Evolutionary conservation across 2,113 vertebrate species (phyloP).

Genomic region (Meleagris gallopavo): DNA sequence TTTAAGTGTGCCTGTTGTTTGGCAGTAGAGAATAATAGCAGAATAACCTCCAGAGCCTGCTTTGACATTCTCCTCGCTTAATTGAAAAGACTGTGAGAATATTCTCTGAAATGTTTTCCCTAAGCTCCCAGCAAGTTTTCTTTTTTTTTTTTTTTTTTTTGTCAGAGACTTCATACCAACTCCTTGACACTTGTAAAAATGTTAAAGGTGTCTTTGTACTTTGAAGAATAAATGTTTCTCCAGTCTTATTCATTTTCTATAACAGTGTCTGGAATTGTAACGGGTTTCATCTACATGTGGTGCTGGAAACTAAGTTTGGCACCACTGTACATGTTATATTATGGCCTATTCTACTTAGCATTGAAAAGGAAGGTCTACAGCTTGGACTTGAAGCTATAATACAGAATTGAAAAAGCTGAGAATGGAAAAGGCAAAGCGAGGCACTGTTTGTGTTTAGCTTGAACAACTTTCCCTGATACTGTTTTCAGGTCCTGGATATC

Average conservation of each 20-base stretch:
- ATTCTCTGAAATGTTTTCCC: constrained; percentile 43
- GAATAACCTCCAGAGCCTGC: not conserved
- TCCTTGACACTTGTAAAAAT: constrained; percentile 8
- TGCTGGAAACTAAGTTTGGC: not conserved
- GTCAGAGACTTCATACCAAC: constrained; percentile 19
- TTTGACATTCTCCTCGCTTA: constrained; percentile 3
- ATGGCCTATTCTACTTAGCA: not conserved
- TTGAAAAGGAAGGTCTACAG: not conserved
- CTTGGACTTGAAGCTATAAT: not conserved
- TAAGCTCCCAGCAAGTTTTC: not conserved
- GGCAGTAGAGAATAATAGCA: constrained; percentile 58
- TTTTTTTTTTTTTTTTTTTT: constrained; percentile 43
- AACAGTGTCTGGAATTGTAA: not conserved
- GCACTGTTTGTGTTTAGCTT: not conserved
- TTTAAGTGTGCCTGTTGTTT: constrained; percentile 39
- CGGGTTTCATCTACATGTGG: not conserved
- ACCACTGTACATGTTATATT: not conserved
- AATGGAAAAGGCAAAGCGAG: not conserved
- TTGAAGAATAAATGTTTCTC: constrained; percentile 12
- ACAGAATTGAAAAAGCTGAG: not conserved
- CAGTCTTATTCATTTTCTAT: not conserved
- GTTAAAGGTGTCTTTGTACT: constrained; percentile 18
- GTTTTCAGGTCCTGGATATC: not conserved
- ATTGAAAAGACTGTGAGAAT: constrained; percentile 45
- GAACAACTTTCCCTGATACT: constrained; percentile 34